Percentiles rank a stretch among this genome's conserved stretches.
Conservation (phyloP, 2,113 vertebrate genomes). For the Serilophus lunatus region DNA sequence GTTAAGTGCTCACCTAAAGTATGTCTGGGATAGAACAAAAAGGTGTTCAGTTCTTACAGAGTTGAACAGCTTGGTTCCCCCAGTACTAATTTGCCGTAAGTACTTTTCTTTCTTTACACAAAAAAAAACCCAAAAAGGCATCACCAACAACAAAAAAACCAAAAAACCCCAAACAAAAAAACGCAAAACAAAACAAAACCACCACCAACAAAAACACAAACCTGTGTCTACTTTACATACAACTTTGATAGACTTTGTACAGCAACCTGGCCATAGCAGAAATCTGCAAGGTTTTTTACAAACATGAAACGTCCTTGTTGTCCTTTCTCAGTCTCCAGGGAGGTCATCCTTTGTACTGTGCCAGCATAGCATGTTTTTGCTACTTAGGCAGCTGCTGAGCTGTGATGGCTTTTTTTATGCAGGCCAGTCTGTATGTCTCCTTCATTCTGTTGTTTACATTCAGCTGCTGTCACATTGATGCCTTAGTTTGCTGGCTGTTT, state of each 20-base stretch:
- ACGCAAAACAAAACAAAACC: no score
- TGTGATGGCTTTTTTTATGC: background rate
- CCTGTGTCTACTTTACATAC: rapidly evolving
- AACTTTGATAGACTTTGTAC: background rate
- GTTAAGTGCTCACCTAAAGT: background rate
- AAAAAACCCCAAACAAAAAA: no score
- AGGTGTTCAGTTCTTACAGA: background rate
- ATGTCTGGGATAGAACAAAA: background rate
- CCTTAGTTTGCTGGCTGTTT: background rate
- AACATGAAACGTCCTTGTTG: background rate
- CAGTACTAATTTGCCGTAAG: background rate
- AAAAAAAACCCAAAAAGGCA: no score
- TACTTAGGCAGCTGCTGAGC: background rate
- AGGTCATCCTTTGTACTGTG: background rate
- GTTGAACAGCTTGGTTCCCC: background rate
- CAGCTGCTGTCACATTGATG: background rate
- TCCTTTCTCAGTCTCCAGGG: background rate
- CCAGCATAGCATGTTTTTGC: background rate
- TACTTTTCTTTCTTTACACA: background rate
- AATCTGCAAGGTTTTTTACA: background rate
- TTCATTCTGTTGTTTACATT: background rate
- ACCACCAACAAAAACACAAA: no score
- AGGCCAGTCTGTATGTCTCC: background rate
- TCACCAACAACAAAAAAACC: no score
- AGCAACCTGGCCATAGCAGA: background rate